phyloP scores from a whole-genome alignment of 2,888 invertebrate species.

The Torymus tubicola region DNA sequence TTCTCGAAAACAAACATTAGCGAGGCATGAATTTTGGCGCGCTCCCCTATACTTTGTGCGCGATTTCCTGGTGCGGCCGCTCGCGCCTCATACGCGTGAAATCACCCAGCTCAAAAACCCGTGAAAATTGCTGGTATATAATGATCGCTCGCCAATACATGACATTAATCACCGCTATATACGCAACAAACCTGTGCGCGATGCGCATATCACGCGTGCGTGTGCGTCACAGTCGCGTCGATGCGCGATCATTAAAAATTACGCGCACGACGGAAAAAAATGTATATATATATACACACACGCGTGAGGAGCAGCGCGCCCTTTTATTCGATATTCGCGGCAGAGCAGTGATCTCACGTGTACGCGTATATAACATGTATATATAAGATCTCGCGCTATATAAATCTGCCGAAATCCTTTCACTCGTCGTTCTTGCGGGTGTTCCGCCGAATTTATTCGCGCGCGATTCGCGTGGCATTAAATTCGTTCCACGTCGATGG shows the following conservation, averaged over 20 bases:
- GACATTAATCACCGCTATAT: slow-evolving; percentile 27
- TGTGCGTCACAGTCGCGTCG: slow-evolving; percentile 12
- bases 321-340: slow-evolving; percentile 1
- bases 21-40: slow-evolving; percentile 30
- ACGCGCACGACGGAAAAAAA: slow-evolving; percentile 3
- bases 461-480: slow-evolving; percentile 38
- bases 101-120: slow-evolving; percentile 27
- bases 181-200: background rate
- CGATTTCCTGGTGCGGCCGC: slow-evolving; percentile 5
- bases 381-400: background rate
- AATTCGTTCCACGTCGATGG: slow-evolving; percentile 49
- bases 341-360: background rate
- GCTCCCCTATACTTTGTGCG: slow-evolving; percentile 25
- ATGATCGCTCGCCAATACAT: background rate
- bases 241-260: slow-evolving; percentile 49
- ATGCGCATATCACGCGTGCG: no score
- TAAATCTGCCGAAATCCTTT: slow-evolving; percentile 49
- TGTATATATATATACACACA: slow-evolving; percentile 6
- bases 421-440: slow-evolving; percentile 26
- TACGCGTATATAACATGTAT: background rate
- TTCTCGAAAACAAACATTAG: slow-evolving; percentile 53
- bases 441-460: slow-evolving; percentile 48
- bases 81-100: background rate
- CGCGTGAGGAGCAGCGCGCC: background rate
- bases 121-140: slow-evolving; percentile 42